phyloP scores from a whole-genome alignment of 2,797 vertebrate genomes.

The Helarctos malayanus region DNA sequence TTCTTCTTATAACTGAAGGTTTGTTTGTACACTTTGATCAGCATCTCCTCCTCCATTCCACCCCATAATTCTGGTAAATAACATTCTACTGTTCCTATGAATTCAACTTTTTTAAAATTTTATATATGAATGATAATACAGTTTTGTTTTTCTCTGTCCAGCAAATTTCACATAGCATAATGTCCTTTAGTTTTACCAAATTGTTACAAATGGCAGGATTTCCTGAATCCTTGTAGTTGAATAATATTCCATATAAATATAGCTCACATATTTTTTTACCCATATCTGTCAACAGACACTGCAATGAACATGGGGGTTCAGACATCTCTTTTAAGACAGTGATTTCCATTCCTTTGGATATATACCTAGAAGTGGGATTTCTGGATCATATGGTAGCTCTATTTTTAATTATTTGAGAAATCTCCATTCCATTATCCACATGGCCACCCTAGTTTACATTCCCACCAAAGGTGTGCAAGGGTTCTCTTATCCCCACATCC shows the following conservation, averaged over 20 bases:
- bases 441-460: background rate
- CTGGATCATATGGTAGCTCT: background rate
- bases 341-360: background rate
- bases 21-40: background rate
- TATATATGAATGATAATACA: background rate
- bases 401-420: background rate
- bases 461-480: background rate
- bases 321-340: background rate
- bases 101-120: background rate
- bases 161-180: background rate
- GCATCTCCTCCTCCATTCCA: background rate
- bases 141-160: background rate
- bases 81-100: background rate
- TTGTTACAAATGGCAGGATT: background rate
- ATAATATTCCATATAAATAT: background rate
- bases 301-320: background rate
- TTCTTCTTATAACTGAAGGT: background rate
- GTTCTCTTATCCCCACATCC: background rate
- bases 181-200: background rate
- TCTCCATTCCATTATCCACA: background rate
- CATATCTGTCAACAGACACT: background rate
- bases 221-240: background rate
- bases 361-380: background rate
- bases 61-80: background rate
- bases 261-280: background rate